A percentile compares a stretch with the other conserved stretches of the same genome.
These are phyloP conservation scores for Labroides dimidiatus DNA, from an alignment of 2,797 vertebrate genomes.

Conservation along the genomic window DNA sequence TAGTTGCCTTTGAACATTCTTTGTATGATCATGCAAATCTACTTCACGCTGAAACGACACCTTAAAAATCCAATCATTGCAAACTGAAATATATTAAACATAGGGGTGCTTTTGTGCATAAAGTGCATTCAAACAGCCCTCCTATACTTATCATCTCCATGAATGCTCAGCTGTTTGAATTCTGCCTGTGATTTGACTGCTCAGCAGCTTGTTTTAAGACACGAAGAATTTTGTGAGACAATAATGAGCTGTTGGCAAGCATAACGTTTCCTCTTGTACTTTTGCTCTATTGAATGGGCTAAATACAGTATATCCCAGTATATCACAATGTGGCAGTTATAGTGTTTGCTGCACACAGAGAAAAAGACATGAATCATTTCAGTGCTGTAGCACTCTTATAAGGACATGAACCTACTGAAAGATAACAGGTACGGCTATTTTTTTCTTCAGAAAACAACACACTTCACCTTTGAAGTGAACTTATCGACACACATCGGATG, in stretches of 20 bases:
- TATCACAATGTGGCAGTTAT: conserved; percentile 50
- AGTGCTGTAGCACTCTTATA: conserved; percentile 3
- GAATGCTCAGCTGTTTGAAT: conserved; percentile 16
- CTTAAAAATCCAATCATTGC: not conserved
- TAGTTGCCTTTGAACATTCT: no score
- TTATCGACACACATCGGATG: conserved; percentile 22
- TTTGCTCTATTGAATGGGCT: conserved; percentile 44
- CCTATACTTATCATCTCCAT: not conserved
- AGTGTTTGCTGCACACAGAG: conserved; percentile 23
- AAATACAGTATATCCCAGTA: conserved; percentile 35
- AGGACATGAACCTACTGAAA: conserved; percentile 17
- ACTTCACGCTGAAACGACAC: not conserved
- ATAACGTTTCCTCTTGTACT: conserved; percentile 40
- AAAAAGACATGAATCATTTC: conserved; percentile 12
- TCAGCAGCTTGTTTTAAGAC: conserved; percentile 29
- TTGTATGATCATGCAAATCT: not conserved
- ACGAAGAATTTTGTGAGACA: conserved; percentile 41
- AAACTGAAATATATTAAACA: not conserved
- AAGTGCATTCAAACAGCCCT: not conserved
- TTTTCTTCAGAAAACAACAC: conserved; percentile 16
- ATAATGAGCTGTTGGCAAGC: conserved; percentile 49
- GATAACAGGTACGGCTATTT: not conserved
- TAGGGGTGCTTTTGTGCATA: not conserved
- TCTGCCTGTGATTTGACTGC: conserved; percentile 23
- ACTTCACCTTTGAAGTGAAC: conserved; percentile 6